Percentiles rank a stretch among this genome's conserved stretches.
Conservation (phyloP, 30 jellyfish, hydroid and myxozoan species). For the Hydra vulgaris region DNA sequence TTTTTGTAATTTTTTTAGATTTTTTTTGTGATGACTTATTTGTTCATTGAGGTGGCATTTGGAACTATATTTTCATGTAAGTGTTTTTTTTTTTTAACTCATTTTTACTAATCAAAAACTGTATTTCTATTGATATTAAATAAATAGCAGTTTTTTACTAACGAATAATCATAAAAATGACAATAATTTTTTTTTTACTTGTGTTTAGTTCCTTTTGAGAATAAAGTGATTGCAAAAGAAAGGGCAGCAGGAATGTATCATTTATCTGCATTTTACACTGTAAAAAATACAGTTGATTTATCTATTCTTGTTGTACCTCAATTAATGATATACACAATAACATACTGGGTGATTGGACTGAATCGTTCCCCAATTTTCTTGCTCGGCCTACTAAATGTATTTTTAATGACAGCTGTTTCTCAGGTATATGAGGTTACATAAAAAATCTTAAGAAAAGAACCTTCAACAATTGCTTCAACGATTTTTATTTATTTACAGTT, state of each 20-base stretch:
- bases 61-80: no score
- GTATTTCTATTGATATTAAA: no score
- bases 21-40: no score
- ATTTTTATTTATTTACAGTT: no score
- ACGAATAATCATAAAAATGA: neutral
- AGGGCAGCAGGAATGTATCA: slow-evolving; percentile 73
- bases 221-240: slow-evolving; percentile 40
- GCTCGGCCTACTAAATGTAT: slow-evolving; percentile 9
- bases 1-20: no score
- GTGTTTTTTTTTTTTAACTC: no score
- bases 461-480: no score
- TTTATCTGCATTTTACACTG: slow-evolving; percentile 41
- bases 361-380: slow-evolving; percentile 32
- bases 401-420: slow-evolving; percentile 25
- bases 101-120: no score
- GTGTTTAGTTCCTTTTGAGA: slow-evolving; percentile 48
- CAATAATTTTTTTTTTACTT: no score
- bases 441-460: no score
- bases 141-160: no score
- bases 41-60: no score
- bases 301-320: slow-evolving; percentile 42
- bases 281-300: slow-evolving; percentile 36
- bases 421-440: slow-evolving; percentile 15
- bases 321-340: slow-evolving; percentile 28
- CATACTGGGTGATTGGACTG: slow-evolving; percentile 59